A percentile compares a stretch with the other conserved stretches of the same genome.
Evolutionary conservation across 2,113 vertebrate genomes (phyloP).

Genomic region (Scopus umbretta): DNA sequence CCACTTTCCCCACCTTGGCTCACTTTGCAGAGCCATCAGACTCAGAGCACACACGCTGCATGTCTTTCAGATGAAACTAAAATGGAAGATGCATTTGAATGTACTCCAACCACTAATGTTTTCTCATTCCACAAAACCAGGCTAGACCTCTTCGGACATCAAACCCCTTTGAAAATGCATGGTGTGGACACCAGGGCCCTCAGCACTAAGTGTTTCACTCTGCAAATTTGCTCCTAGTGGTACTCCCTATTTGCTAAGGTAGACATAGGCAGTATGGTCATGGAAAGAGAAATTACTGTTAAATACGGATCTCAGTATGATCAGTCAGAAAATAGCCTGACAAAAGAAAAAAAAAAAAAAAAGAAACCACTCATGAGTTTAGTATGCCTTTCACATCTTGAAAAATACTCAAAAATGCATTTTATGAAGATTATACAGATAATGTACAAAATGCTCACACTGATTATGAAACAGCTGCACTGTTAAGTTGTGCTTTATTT

Average conservation of each 20-base stretch:
- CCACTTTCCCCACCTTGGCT: not conserved
- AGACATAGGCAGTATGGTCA: not conserved
- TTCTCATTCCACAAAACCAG: not conserved
- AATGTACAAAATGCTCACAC: not conserved
- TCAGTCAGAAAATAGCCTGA: not conserved
- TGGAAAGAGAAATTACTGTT: not conserved
- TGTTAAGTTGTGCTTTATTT: not conserved
- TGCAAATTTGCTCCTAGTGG: not conserved
- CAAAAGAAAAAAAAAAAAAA: not conserved
- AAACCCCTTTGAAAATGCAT: not conserved
- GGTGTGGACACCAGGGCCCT: rapidly evolving
- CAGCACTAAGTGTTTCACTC: not conserved
- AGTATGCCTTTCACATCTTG: not conserved
- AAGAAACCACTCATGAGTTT: not conserved
- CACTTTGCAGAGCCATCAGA: not conserved
- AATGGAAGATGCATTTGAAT: not conserved
- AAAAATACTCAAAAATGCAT: not conserved
- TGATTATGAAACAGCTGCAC: not conserved
- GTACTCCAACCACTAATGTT: not conserved
- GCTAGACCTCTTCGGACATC: not conserved
- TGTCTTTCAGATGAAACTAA: not conserved
- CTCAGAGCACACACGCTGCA: not conserved
- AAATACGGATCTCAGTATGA: not conserved
- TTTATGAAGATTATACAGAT: not conserved
- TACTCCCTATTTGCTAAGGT: not conserved